Percentiles rank a stretch among this genome's conserved stretches.
These are phyloP conservation scores for Netelia melanura DNA, from an alignment of 2,888 invertebrate species.

Conservation along the genomic window DNA sequence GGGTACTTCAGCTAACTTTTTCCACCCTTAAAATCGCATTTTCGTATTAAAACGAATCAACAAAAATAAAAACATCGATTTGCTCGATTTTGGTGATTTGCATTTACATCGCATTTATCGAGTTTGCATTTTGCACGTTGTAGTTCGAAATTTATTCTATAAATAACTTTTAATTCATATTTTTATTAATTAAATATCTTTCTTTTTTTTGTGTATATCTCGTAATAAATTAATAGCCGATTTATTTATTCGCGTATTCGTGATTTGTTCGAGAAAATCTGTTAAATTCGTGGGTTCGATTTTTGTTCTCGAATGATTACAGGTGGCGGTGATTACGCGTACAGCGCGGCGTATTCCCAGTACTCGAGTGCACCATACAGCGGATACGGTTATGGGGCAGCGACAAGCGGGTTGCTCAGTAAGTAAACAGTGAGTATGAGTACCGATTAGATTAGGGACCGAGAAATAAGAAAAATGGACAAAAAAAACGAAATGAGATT, in stretches of 20 bases:
- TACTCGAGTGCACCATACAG: slow-evolving; percentile 91
- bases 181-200: not conserved
- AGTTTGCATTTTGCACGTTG: not conserved
- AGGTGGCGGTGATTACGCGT: slow-evolving; percentile 90
- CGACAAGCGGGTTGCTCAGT: slow-evolving; percentile 90
- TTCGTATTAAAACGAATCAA: too few relatives aligned
- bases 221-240: not conserved
- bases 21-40: too few relatives aligned
- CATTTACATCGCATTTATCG: not conserved
- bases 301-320: slow-evolving; percentile 73
- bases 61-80: too few relatives aligned
- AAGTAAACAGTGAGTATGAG: slow-evolving; percentile 89
- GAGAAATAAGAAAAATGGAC: slow-evolving; percentile 49
- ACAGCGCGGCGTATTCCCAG: slow-evolving; percentile 91
- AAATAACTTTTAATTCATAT: not conserved
- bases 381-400: slow-evolving; percentile 88
- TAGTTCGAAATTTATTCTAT: not conserved
- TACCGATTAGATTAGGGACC: slow-evolving; percentile 82
- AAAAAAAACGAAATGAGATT: not conserved
- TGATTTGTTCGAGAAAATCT: too few relatives aligned
- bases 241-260: not conserved
- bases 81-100: slow-evolving; percentile 5
- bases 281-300: not conserved
- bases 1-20: slow-evolving; percentile 79
- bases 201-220: not conserved